Conservation (phyloP, 2,797 vertebrate genomes). For the Hemibagrus guttatus region DNA sequence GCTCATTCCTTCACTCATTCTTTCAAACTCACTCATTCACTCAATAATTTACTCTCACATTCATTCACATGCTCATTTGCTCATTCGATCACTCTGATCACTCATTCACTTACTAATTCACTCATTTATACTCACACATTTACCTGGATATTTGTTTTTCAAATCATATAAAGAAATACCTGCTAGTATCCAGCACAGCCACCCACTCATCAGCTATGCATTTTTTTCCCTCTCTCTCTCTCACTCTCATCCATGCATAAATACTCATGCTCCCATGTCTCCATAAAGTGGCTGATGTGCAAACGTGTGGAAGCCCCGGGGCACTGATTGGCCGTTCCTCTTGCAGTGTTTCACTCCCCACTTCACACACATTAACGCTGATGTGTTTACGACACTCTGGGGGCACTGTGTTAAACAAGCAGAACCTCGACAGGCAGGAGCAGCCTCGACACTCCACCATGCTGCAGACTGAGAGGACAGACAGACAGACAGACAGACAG, state of each 20-base stretch:
- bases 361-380: conserved; percentile 48
- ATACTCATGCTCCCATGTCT: not conserved
- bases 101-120: too few relatives aligned
- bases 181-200: not conserved
- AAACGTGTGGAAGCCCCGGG: not conserved
- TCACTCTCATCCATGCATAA: not conserved
- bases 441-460: conserved; percentile 29
- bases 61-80: too few relatives aligned
- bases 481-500: not conserved
- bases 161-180: not conserved
- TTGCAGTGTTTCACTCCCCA: conserved; percentile 39
- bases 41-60: too few relatives aligned
- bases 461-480: conserved; percentile 9
- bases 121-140: not conserved
- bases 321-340: conserved; percentile 31
- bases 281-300: conserved; percentile 31
- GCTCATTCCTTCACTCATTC: not conserved
- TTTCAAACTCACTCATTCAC: not conserved
- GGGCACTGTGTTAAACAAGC: conserved; percentile 50
- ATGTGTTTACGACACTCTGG: conserved; percentile 52
- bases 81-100: too few relatives aligned
- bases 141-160: not conserved
- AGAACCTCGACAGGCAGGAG: conserved; percentile 35
- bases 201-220: not conserved
- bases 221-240: not conserved